Evolutionary conservation across 2,797 vertebrate species (phyloP).

Genomic region (Neosilurus mollespiculum): DNA sequence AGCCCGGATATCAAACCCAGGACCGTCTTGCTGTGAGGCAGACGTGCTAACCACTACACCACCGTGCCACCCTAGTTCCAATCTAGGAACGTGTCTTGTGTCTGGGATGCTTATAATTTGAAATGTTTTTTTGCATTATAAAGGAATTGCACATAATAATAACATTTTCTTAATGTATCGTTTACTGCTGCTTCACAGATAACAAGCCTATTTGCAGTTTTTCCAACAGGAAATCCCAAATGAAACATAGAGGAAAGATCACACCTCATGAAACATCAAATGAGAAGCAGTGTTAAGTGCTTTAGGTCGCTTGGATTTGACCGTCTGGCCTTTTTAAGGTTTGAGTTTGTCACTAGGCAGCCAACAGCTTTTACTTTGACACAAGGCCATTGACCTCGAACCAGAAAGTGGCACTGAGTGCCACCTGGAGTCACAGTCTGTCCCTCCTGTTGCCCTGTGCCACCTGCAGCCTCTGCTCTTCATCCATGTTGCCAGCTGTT

Average conservation of each 20-base stretch:
- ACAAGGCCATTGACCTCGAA: constrained; percentile 56
- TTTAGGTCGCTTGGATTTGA: constrained; percentile 14
- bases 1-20: too few relatives aligned
- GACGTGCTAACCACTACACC: too few relatives aligned
- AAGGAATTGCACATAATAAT: background rate
- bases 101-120: too few relatives aligned
- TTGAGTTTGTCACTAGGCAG: constrained; percentile 52
- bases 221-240: constrained; percentile 4
- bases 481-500: constrained; percentile 57
- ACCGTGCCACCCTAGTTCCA: too few relatives aligned
- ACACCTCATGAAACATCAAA: constrained; percentile 4
- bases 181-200: background rate
- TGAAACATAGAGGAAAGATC: constrained; percentile 1
- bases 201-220: background rate
- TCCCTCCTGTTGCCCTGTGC: constrained; percentile 24
- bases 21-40: too few relatives aligned
- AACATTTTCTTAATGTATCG: background rate
- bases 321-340: constrained; percentile 35
- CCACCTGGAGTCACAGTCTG: constrained; percentile 34
- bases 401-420: constrained; percentile 34
- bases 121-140: too few relatives aligned
- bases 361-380: constrained; percentile 63
- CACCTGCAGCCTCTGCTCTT: constrained; percentile 43
- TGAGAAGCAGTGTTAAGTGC: constrained; percentile 9
- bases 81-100: too few relatives aligned